Base-by-base conservation (phyloP, 2,888 invertebrate species). In the Drosophila infuscata region DNA sequence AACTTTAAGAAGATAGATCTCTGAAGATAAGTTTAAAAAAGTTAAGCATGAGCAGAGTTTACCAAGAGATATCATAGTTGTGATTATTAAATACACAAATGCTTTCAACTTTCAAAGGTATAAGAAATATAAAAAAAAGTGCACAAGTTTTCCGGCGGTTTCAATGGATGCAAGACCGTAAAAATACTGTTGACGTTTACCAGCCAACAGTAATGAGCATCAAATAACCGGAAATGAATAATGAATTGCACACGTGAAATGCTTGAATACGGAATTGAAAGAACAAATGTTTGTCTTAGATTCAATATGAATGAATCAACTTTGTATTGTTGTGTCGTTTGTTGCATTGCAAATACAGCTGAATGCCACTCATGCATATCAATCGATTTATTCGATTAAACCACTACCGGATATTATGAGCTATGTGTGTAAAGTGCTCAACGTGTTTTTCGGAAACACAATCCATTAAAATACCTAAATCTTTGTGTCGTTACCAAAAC, bases 161-260 rank as follows among this genome's bases (percentile, higher is more conserved):
- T 6, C 46, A 8, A 29, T 35, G 65, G 25, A 8, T 12, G 20
- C 41, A 57, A n/a, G 29, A 9, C 29, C 33, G 9, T 5, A 30
- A 29, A 52, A 35, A 52, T 35, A 41, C 35, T 17, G 30, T 33
- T 52, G 61, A 17, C 65, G 15, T 30, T 41, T 52, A 12, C 11
- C n/a, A 15, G 15, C 32, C 17, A 30, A 46, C 64, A 29, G 43
- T 67, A 64, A 67, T 67, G 48, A 54, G 67, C 67, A 48, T 60
- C 36, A 20, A 20, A 30, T 36, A 51, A 6, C 59, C n/a, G 29
- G n/a, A 30, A 30, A 9, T n/a, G 36, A 35, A 35, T 35, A 51
- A 51, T 57, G 30, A 15, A 57, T 20, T 30, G 56, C 3, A 30
- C 0, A n/a, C 12, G 25, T 17, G 17, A n/a, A 29, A 35, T 29